These are phyloP conservation scores for Sinohyriopsis cumingii DNA, from an alignment of 2,888 invertebrate genomes.

Conservation along the genomic window DNA sequence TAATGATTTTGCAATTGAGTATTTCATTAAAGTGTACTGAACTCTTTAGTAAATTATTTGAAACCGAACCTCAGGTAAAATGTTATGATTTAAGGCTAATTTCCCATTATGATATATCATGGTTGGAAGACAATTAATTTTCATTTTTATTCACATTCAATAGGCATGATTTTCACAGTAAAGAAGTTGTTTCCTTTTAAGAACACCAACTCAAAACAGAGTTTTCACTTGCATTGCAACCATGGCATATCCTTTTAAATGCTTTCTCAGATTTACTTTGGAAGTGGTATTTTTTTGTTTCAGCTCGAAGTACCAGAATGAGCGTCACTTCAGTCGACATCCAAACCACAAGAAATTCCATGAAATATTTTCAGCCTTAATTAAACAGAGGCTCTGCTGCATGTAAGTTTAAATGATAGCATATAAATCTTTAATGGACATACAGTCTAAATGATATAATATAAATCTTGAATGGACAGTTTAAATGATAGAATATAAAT, in stretches of 20 bases:
- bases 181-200: too few relatives aligned
- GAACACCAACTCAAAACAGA: too few relatives aligned
- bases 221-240: neutral
- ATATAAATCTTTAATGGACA: neutral
- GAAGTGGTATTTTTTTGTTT: constrained; percentile 14
- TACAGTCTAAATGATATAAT: neutral
- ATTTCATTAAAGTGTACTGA: too few relatives aligned
- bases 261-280: constrained; percentile 2
- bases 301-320: constrained; percentile 63
- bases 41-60: too few relatives aligned
- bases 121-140: too few relatives aligned
- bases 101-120: too few relatives aligned
- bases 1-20: too few relatives aligned
- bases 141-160: too few relatives aligned
- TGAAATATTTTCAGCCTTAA: constrained; percentile 60
- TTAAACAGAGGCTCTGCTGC: constrained; percentile 63
- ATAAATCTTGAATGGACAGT: neutral
- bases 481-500: neutral
- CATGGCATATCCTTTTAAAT: constrained; percentile 2
- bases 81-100: too few relatives aligned
- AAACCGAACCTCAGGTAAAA: too few relatives aligned
- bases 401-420: constrained; percentile 45
- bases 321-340: constrained; percentile 60
- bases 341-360: constrained; percentile 51
- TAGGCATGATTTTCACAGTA: too few relatives aligned